Conservation (phyloP, 1,140 invertebrate species). For the Euglossa dilemma region DNA sequence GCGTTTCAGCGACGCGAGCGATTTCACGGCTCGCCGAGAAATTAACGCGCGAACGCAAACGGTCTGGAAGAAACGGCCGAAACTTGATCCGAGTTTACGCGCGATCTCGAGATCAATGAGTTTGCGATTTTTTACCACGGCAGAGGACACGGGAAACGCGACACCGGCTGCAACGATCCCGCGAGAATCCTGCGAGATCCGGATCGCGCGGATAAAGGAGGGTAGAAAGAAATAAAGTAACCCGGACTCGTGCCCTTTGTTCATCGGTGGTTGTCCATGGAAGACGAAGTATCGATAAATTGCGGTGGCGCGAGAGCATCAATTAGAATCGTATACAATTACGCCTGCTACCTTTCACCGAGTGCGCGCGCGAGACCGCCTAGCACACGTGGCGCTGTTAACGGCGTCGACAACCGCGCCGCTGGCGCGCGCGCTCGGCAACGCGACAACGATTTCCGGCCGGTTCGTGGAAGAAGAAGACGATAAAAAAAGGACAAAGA, state of each 20-base stretch:
- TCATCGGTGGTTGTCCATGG: too few relatives aligned
- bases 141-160: too few relatives aligned
- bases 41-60: background rate
- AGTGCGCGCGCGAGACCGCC: background rate
- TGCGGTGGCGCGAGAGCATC: background rate
- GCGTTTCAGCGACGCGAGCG: background rate
- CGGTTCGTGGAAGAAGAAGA: slow-evolving; percentile 60
- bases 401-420: slow-evolving; percentile 35
- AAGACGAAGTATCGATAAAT: slow-evolving; percentile 8
- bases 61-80: background rate
- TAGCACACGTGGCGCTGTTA: slow-evolving; percentile 44
- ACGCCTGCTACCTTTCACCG: slow-evolving; percentile 22
- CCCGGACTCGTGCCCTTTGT: too few relatives aligned
- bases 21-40: background rate
- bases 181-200: too few relatives aligned
- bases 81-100: too few relatives aligned
- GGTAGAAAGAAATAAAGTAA: too few relatives aligned
- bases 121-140: background rate
- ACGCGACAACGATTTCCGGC: slow-evolving; percentile 62
- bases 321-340: slow-evolving; percentile 28
- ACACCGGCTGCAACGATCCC: too few relatives aligned
- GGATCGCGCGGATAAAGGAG: background rate
- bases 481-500: slow-evolving; percentile 46
- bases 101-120: background rate
- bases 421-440: background rate